Percentiles rank a stretch among this genome's conserved stretches.
Evolutionary conservation across 2,797 vertebrate genomes (phyloP).

Genomic region (Mus spretus): DNA sequence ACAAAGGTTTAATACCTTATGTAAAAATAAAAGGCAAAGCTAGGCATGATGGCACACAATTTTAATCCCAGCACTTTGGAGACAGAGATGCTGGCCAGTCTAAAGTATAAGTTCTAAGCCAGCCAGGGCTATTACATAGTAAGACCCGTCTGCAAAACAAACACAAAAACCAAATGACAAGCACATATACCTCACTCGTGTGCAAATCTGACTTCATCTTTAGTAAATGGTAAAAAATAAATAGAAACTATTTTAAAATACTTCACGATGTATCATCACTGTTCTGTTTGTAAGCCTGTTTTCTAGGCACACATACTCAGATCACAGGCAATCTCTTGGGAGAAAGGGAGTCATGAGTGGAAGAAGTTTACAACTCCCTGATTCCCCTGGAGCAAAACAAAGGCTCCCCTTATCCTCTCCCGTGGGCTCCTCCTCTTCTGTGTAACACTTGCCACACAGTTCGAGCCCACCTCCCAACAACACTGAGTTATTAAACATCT

Average conservation of each 20-base stretch:
- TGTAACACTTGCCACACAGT: neutral
- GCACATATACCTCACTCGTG: neutral
- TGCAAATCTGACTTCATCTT: neutral
- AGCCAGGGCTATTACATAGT: neutral
- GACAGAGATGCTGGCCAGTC: neutral
- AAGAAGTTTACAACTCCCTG: neutral
- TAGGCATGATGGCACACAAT: neutral
- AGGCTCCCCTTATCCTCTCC: neutral
- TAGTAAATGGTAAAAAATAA: neutral
- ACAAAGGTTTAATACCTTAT: neutral
- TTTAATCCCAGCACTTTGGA: neutral
- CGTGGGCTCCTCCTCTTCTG: neutral
- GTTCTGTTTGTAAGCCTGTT: neutral
- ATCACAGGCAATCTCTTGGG: neutral
- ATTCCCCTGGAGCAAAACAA: slow-evolving; percentile 9
- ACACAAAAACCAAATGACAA: neutral
- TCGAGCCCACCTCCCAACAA: neutral
- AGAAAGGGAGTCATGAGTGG: neutral
- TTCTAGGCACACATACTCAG: neutral
- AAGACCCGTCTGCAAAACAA: neutral
- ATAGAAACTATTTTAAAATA: neutral
- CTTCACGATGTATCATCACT: neutral
- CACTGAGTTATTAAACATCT: neutral
- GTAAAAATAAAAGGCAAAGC: neutral
- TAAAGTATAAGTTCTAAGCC: neutral